phyloP scores from a whole-genome alignment of 2,113 vertebrate genomes.

The Chamaea fasciata region DNA sequence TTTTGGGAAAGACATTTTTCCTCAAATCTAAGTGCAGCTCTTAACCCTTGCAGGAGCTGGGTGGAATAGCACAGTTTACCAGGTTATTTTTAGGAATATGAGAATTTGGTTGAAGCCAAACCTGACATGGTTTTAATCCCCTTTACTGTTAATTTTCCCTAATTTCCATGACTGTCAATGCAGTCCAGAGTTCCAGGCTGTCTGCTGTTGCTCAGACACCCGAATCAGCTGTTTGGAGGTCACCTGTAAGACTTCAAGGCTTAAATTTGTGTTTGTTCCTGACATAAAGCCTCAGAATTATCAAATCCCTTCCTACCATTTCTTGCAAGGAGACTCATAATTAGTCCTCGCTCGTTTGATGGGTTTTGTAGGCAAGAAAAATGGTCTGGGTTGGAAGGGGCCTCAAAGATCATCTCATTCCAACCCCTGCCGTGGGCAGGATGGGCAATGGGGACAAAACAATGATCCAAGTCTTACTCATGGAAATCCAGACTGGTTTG shows the following conservation, averaged over 20 bases:
- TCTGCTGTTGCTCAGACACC: not conserved
- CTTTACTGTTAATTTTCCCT: not conserved
- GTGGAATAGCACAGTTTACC: not conserved
- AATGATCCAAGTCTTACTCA: not conserved
- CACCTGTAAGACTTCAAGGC: not conserved
- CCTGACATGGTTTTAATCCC: not conserved
- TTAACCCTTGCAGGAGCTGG: not conserved
- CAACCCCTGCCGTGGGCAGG: not conserved
- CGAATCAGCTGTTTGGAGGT: not conserved
- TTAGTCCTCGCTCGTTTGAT: rapidly evolving
- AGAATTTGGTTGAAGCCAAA: not conserved
- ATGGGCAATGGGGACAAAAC: not conserved
- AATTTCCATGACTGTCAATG: not conserved
- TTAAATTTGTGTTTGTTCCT: not conserved
- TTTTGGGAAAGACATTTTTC: not conserved
- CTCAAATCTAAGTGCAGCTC: not conserved
- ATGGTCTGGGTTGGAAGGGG: not conserved
- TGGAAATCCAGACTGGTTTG: not conserved
- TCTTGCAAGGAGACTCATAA: not conserved
- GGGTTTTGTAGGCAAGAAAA: not conserved
- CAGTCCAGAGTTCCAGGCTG: not conserved
- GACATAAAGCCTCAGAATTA: not conserved
- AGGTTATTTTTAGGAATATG: not conserved
- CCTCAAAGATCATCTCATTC: not conserved
- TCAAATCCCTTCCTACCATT: not conserved